Conservation (phyloP, 1,140 invertebrate species). For the Ceratosolen fusciceps region DNA sequence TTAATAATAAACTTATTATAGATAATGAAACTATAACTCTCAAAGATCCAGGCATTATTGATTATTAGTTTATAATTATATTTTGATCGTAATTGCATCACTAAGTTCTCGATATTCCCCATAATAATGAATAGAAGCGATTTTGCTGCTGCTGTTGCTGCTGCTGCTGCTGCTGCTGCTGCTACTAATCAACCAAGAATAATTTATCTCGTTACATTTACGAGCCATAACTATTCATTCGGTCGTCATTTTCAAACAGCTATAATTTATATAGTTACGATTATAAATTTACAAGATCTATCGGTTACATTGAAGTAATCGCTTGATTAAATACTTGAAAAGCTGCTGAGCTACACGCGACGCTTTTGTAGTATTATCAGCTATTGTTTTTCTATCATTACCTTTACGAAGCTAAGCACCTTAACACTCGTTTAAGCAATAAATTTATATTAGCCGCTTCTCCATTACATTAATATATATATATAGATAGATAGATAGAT, state of each 20-base stretch:
- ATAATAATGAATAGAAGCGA: constrained; percentile 16
- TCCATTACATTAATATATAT: too few relatives aligned
- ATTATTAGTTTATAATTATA: not conserved
- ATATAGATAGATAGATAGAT: too few relatives aligned
- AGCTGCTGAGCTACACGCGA: not conserved
- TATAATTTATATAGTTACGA: not conserved
- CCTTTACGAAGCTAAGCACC: too few relatives aligned
- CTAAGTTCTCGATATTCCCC: not conserved
- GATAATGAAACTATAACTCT: not conserved
- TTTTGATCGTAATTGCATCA: not conserved
- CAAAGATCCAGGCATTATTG: not conserved
- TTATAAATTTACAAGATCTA: not conserved
- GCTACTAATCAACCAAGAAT: constrained; percentile 16
- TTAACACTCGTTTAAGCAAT: not conserved
- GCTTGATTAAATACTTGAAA: not conserved
- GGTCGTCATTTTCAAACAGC: not conserved
- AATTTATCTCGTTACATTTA: constrained; percentile 15
- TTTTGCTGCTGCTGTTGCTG: constrained; percentile 2
- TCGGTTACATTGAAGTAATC: not conserved
- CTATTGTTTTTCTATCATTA: not conserved
- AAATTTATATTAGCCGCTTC: not conserved
- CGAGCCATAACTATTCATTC: constrained; percentile 14
- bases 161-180: too few relatives aligned
- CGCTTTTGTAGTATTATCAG: not conserved
- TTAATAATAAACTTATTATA: not conserved